A percentile compares a stretch with the other conserved stretches of the same genome.
These are phyloP conservation scores for Cyrtodaria siliqua DNA, from an alignment of 2,888 invertebrate genomes.

Conservation along the genomic window DNA sequence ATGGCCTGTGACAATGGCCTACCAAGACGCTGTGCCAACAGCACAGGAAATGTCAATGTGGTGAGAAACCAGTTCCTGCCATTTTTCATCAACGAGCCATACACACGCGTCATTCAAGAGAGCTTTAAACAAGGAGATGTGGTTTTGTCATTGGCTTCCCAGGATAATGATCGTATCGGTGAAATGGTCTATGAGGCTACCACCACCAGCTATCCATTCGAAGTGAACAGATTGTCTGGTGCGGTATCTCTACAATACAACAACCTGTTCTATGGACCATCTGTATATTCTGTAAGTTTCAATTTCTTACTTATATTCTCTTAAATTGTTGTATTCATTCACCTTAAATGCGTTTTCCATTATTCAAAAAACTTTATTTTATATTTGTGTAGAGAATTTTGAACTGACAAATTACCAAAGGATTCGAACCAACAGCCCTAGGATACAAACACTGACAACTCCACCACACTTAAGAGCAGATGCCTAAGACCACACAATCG, in stretches of 20 bases:
- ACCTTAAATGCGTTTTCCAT: too few relatives aligned
- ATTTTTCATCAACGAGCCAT: slow-evolving; percentile 70
- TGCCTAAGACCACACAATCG: too few relatives aligned
- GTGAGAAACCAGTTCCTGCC: slow-evolving; percentile 77
- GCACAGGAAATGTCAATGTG: slow-evolving; percentile 70
- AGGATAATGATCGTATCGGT: slow-evolving; percentile 67
- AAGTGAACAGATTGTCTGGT: slow-evolving; percentile 65
- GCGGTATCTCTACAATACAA: slow-evolving; percentile 63
- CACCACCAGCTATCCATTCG: slow-evolving; percentile 60
- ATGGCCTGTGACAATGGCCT: slow-evolving; percentile 73
- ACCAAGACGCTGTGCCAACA: slow-evolving; percentile 70
- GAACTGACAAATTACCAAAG: too few relatives aligned
- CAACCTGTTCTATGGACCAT: slow-evolving; percentile 62
- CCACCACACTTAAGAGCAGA: too few relatives aligned
- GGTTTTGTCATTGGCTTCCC: slow-evolving; percentile 63
- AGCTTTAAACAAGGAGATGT: slow-evolving; percentile 27
- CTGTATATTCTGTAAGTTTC: slow-evolving; percentile 69
- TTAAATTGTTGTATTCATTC: too few relatives aligned
- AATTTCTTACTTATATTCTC: too few relatives aligned
- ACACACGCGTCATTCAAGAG: slow-evolving; percentile 62
- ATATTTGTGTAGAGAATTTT: too few relatives aligned
- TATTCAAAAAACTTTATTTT: too few relatives aligned
- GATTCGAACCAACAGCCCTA: too few relatives aligned
- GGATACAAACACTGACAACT: too few relatives aligned
- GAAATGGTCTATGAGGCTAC: slow-evolving; percentile 68